Percentiles rank a stretch among this genome's conserved stretches.
Conservation (phyloP, 2,888 invertebrate genomes). For the Cheilosia vernalis region DNA sequence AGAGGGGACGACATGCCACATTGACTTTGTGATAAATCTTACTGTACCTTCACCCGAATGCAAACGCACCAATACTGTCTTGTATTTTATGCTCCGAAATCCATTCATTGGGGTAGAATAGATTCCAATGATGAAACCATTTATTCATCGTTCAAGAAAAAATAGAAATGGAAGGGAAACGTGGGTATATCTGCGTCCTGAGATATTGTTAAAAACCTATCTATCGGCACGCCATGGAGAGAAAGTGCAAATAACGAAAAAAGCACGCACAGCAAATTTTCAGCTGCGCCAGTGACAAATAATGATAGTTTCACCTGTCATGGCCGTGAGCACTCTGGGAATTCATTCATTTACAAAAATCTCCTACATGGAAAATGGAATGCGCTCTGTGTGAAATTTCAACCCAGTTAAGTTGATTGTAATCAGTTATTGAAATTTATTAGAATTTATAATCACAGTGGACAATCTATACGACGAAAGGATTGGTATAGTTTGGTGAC, state of each 20-base stretch:
- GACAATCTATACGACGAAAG: too few species aligned
- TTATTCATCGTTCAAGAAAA: not conserved
- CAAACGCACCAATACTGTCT: conserved; percentile 2
- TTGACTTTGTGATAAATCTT: conserved; percentile 74
- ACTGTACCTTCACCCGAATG: conserved; percentile 10
- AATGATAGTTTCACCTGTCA: conserved; percentile 48
- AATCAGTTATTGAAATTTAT: too few species aligned
- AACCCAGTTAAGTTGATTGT: too few species aligned
- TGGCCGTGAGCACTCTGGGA: not conserved
- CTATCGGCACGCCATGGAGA: not conserved
- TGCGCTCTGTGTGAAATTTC: too few species aligned
- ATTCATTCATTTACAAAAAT: too few species aligned
- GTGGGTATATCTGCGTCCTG: conserved; percentile 24
- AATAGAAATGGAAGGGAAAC: conserved; percentile 10
- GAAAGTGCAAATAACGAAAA: conserved; percentile 56
- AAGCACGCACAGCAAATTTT: conserved; percentile 56
- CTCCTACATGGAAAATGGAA: too few species aligned
- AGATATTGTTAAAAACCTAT: not conserved
- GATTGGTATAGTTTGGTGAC: too few species aligned
- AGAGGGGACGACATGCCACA: conserved; percentile 75
- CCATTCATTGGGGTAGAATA: conserved; percentile 16
- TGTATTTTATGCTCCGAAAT: conserved; percentile 7
- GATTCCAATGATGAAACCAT: conserved; percentile 51
- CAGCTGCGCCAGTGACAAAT: conserved; percentile 31
- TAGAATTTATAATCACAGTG: too few species aligned